Base-by-base conservation (phyloP, 1,140 invertebrate species). In the Drosophila serrata region DNA sequence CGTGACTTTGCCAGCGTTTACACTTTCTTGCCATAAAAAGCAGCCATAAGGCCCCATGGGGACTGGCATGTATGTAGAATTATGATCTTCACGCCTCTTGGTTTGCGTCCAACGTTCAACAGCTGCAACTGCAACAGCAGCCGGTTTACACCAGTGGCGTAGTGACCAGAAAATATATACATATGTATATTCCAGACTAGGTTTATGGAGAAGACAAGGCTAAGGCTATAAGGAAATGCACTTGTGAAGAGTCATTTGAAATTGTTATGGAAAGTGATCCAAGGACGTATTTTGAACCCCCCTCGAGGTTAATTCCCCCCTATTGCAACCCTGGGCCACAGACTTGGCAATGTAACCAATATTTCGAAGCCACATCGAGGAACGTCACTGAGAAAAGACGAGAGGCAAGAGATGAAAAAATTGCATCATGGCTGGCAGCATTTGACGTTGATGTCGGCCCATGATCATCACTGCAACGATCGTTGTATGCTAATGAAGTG, bases 271-370 rank as follows among this genome's bases (percentile, higher is more conserved):
- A 11, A 1, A 4, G 24, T 24, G 24, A 24, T 24, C 24, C 24
- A 24, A 24, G 24, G 1, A 15, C 24, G 4, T 15, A 2, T n/a
- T 22, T 22, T 24, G 15, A 37, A 35, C 56, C 48, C 27, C 11
- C 7, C 6, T 19, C 2, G 6, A 17, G 48, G 6, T 6, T 12
- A 31, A 17, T 5, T 49, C 46, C 27, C 9, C 15, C 11, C 31
- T 12, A 17, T 17, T 17, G 11, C 48, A 17, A 11, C 48, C 27
- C n/a, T 49, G n/a, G n/a, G 2, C 24, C n/a, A 37, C 63, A 70
- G 51, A 63, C 73, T 84, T 88, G 85, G 85, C 85, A 90, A 81
- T 88, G 85, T 88, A 88, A 88, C 78, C 82, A 90, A 88, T 88
- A 88, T 73, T 22, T 79, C 64, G 60, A 57, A 84, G 74, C 85